A percentile compares a stretch with the other conserved stretches of the same genome.
phyloP scores from a whole-genome alignment of 2,888 invertebrate genomes.

The Diaprepes abbreviatus region DNA sequence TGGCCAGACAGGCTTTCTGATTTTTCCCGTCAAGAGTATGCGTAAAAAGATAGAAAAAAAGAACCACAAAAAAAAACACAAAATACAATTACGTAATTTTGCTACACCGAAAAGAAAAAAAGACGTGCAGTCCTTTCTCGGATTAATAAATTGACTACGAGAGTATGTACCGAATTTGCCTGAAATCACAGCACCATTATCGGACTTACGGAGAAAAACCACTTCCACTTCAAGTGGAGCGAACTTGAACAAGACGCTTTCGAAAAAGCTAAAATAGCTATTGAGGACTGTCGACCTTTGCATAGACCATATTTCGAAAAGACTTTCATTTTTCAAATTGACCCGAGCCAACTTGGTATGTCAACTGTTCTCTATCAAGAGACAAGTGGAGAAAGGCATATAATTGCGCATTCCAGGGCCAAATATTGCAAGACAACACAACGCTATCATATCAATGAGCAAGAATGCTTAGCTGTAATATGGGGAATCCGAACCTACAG shows the following conservation, averaged over 20 bases:
- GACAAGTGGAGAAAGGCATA: not conserved
- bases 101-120: too few relatives aligned
- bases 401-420: not conserved
- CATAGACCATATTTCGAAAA: not conserved
- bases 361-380: slow-evolving; percentile 9
- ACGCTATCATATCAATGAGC: slow-evolving; percentile 17
- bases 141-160: slow-evolving; percentile 13
- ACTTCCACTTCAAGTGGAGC: slow-evolving; percentile 13
- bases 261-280: not conserved
- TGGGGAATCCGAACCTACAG: slow-evolving; percentile 1
- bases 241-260: not conserved
- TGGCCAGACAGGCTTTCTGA: too few relatives aligned
- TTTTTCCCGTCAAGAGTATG: too few relatives aligned
- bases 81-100: too few relatives aligned
- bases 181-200: not conserved
- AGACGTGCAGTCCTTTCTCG: slow-evolving; percentile 22
- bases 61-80: too few relatives aligned
- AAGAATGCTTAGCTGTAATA: slow-evolving; percentile 16
- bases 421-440: not conserved
- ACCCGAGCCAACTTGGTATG: slow-evolving; percentile 14
- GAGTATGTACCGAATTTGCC: slow-evolving; percentile 23
- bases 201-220: too few relatives aligned
- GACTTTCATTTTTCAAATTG: slow-evolving; percentile 18
- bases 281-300: not conserved
- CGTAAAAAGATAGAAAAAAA: too few relatives aligned